Evolutionary conservation across 2,888 invertebrate species (phyloP).

Genomic region (Euzophera pinguis): DNA sequence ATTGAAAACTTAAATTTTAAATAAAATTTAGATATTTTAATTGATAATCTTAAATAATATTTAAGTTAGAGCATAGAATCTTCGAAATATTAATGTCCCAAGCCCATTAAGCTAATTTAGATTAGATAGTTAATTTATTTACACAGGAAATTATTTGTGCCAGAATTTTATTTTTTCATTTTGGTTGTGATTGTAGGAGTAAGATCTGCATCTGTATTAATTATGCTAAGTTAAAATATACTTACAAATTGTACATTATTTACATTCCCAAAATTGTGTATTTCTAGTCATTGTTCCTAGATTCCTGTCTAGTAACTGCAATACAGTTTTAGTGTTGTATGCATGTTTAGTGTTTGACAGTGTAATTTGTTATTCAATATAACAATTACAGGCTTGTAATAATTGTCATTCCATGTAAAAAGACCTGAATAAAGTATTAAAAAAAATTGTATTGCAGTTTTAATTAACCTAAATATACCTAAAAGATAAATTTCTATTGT

Average conservation of each 20-base stretch:
- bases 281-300: conserved; percentile 44
- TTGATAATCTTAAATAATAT: not conserved
- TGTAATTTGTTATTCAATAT: conserved; percentile 39
- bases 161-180: conserved; percentile 41
- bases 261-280: conserved; percentile 30
- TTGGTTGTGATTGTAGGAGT: conserved; percentile 68
- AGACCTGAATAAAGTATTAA: conserved; percentile 64
- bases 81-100: not conserved
- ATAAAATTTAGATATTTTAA: conserved; percentile 14
- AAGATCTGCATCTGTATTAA: conserved; percentile 24
- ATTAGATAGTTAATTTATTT: conserved; percentile 16
- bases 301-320: conserved; percentile 57
- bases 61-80: not conserved
- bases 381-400: conserved; percentile 47
- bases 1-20: conserved; percentile 45
- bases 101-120: not conserved
- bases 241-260: conserved; percentile 22
- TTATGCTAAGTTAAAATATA: conserved; percentile 11
- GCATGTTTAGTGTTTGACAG: conserved; percentile 55
- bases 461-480: conserved; percentile 50
- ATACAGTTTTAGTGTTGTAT: conserved; percentile 61
- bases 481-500: conserved; percentile 45
- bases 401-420: conserved; percentile 42
- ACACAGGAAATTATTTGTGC: conserved; percentile 28
- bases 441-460: conserved; percentile 80